phyloP scores from a whole-genome alignment of 2,797 vertebrate genomes.

The Toxotes lorentzi region DNA sequence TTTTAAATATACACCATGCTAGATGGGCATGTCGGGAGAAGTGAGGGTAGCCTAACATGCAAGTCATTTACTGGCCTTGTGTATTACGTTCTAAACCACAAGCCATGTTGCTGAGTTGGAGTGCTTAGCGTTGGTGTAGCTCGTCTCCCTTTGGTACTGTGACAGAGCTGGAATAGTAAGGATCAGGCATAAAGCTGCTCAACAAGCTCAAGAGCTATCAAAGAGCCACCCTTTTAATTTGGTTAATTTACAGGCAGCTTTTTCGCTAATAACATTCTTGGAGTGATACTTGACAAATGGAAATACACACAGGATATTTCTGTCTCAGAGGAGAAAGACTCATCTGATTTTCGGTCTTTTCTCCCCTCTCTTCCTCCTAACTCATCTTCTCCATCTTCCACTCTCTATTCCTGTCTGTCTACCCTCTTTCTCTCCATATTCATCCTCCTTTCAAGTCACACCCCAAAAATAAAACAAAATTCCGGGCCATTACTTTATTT shows the following conservation, averaged over 20 bases:
- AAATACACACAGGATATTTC: constrained; percentile 77
- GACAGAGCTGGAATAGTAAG: constrained; percentile 76
- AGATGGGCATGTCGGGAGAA: constrained; percentile 69
- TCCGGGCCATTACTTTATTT: constrained; percentile 73
- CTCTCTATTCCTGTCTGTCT: background rate
- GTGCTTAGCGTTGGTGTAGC: constrained; percentile 68
- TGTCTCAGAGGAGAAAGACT: constrained; percentile 70
- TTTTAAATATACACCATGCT: constrained; percentile 84
- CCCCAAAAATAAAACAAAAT: constrained; percentile 66
- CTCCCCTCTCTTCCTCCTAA: background rate
- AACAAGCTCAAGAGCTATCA: constrained; percentile 80
- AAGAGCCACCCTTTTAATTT: constrained; percentile 82
- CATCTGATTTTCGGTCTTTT: constrained; percentile 44
- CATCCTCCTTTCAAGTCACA: constrained; percentile 54
- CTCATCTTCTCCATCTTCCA: constrained; percentile 1
- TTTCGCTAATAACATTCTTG: constrained; percentile 79
- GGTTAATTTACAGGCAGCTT: constrained; percentile 82
- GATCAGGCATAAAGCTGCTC: constrained; percentile 80
- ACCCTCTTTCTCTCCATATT: background rate
- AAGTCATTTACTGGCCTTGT: constrained; percentile 76
- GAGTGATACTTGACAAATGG: constrained; percentile 85
- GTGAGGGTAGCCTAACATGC: constrained; percentile 73
- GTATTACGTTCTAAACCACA: constrained; percentile 74
- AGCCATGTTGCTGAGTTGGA: constrained; percentile 69
- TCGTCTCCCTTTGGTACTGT: constrained; percentile 75